These are phyloP conservation scores for Aphelocoma californica DNA, from an alignment of 2,797 vertebrate species.

Conservation along the genomic window DNA sequence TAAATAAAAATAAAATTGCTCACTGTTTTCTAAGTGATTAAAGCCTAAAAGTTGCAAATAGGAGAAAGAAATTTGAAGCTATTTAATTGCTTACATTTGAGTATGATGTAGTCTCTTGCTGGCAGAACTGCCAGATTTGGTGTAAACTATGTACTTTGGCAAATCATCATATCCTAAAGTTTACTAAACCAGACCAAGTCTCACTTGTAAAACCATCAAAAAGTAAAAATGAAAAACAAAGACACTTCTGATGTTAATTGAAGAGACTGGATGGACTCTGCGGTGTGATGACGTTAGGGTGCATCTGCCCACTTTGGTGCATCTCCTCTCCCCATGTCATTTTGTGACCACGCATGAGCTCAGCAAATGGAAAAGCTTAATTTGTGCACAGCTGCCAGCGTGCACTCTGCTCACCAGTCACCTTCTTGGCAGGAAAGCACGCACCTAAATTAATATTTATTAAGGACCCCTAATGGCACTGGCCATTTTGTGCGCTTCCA, in stretches of 20 bases:
- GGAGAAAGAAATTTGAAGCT: neutral
- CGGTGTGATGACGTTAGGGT: neutral
- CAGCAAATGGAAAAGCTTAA: slow-evolving; percentile 34
- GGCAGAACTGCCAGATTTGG: neutral
- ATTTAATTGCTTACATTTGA: neutral
- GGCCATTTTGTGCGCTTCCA: neutral
- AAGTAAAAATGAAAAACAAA: neutral
- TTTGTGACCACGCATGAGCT: neutral
- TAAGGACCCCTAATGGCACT: neutral
- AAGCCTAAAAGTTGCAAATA: neutral
- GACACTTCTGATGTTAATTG: neutral
- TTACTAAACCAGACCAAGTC: neutral
- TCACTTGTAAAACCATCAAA: neutral
- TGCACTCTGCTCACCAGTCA: neutral
- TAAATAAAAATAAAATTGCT: neutral
- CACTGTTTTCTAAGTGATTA: neutral
- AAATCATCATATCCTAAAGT: neutral
- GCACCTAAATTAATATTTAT: slow-evolving; percentile 20
- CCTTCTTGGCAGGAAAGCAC: neutral
- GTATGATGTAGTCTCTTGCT: neutral
- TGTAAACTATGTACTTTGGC: neutral
- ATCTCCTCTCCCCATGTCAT: neutral
- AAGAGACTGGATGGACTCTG: neutral
- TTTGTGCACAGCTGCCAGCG: neutral
- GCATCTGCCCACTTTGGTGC: neutral